Evolutionary conservation across 2,797 vertebrate species (phyloP).

Genomic region (Odontamblyopus lacepedii): DNA sequence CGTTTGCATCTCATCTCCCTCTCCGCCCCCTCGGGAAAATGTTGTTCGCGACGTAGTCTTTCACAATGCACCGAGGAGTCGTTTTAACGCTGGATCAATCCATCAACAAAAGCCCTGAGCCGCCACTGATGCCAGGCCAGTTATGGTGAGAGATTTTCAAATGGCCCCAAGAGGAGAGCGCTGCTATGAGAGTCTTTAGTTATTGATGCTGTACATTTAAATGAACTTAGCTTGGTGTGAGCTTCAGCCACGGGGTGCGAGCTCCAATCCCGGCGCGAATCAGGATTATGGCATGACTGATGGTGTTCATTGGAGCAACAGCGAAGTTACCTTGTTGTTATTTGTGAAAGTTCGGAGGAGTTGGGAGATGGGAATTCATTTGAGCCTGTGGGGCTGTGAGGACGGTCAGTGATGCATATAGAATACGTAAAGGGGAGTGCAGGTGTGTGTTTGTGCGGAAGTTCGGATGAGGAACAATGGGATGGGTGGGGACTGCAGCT

Average conservation of each 20-base stretch:
- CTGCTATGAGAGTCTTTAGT: conserved; percentile 19
- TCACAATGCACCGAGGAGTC: conserved; percentile 16
- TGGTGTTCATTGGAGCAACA: conserved; percentile 10
- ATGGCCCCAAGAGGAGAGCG: conserved; percentile 4
- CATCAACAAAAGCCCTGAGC: conserved; percentile 13
- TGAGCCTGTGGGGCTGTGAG: neutral
- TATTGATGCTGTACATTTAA: conserved; percentile 24
- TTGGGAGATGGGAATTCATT: neutral
- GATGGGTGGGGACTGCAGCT: too few relatives aligned
- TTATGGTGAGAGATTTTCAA: conserved; percentile 10
- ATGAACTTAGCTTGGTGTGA: conserved; percentile 17
- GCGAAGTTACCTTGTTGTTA: neutral
- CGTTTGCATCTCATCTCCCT: conserved; percentile 24
- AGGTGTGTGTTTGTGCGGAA: neutral
- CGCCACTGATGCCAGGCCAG: neutral
- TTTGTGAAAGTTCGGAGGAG: neutral
- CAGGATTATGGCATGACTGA: conserved; percentile 7
- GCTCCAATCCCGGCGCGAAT: neutral
- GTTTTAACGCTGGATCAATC: conserved; percentile 20
- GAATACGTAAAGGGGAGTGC: neutral
- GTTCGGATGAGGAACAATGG: neutral
- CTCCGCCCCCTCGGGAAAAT: conserved; percentile 19
- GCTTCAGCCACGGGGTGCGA: conserved; percentile 5
- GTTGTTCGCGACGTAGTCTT: conserved; percentile 21
- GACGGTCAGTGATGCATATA: neutral